These are phyloP conservation scores for Diceros bicornis DNA, from an alignment of 2,797 vertebrate species.

Conservation along the genomic window DNA sequence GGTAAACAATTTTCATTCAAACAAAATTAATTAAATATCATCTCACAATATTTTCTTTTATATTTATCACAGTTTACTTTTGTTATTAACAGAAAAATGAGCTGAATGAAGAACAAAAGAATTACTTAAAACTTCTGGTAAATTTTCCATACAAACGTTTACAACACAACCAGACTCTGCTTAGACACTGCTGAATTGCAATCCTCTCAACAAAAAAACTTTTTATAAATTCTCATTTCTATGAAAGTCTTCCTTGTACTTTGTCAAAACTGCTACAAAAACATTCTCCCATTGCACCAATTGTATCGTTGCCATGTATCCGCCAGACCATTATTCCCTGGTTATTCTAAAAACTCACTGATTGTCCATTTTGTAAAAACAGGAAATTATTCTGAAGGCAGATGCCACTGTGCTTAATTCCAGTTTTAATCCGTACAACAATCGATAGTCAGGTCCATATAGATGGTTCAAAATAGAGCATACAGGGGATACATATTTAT, in stretches of 20 bases:
- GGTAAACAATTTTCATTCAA: constrained; percentile 31
- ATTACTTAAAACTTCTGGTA: constrained; percentile 46
- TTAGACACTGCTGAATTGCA: not conserved
- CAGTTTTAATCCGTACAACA: not conserved
- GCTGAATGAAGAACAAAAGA: constrained; percentile 56
- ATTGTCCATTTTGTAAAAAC: constrained; percentile 8
- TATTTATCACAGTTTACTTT: constrained; percentile 38
- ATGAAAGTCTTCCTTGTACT: not conserved
- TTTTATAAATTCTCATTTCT: not conserved
- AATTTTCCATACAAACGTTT: not conserved
- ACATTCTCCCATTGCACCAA: not conserved
- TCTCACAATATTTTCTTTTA: not conserved
- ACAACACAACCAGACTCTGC: not conserved
- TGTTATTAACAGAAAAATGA: constrained; percentile 62
- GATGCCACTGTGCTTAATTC: not conserved
- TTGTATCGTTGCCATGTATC: not conserved
- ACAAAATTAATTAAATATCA: not conserved
- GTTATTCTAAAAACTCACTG: not conserved
- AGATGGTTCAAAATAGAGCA: not conserved
- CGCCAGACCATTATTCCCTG: not conserved
- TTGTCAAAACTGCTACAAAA: not conserved
- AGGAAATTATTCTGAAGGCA: not conserved
- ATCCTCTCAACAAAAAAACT: not conserved
- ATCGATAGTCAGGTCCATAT: not conserved
- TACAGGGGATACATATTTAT: not conserved